These are phyloP conservation scores for Drosophila buzzatii DNA, from an alignment of 2,888 invertebrate species.

Conservation along the genomic window DNA sequence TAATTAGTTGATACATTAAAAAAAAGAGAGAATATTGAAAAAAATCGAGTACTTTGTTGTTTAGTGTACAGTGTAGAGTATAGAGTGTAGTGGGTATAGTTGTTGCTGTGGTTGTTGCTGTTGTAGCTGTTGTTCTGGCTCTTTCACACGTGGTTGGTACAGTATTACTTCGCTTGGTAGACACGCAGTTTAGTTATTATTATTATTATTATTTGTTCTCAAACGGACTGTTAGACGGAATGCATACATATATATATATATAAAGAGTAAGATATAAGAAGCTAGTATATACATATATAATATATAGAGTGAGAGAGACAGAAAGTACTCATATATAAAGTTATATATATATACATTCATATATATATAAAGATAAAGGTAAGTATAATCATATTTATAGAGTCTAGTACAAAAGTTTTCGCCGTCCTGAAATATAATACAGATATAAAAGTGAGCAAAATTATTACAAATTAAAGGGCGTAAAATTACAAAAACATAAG, in stretches of 20 bases:
- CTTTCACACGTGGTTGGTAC: slow-evolving; percentile 23
- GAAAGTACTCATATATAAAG: slow-evolving; percentile 44
- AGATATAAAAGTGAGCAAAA: slow-evolving; percentile 85
- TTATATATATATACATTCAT: slow-evolving; percentile 20
- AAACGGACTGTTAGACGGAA: slow-evolving; percentile 62
- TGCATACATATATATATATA: slow-evolving; percentile 42
- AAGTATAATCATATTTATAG: slow-evolving; percentile 65
- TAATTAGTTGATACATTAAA: slow-evolving; percentile 46
- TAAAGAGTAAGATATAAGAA: slow-evolving; percentile 33
- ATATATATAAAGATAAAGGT: slow-evolving; percentile 31
- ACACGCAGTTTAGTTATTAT: slow-evolving; percentile 24
- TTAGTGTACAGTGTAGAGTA: slow-evolving; percentile 17
- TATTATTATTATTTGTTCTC: neutral
- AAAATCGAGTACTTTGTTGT: slow-evolving; percentile 37
- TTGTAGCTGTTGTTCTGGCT: slow-evolving; percentile 22
- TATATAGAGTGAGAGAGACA: slow-evolving; percentile 22
- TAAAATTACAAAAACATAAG: slow-evolving; percentile 56
- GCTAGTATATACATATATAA: slow-evolving; percentile 54
- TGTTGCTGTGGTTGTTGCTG: slow-evolving; percentile 7
- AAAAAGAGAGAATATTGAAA: neutral
- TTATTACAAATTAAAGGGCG: slow-evolving; percentile 68
- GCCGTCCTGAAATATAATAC: slow-evolving; percentile 88
- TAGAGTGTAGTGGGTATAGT: slow-evolving; percentile 10
- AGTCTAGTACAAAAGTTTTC: slow-evolving; percentile 88
- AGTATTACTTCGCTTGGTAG: slow-evolving; percentile 37